phyloP scores from a whole-genome alignment of 1,140 invertebrate genomes.

The Bombus cullumanus region DNA sequence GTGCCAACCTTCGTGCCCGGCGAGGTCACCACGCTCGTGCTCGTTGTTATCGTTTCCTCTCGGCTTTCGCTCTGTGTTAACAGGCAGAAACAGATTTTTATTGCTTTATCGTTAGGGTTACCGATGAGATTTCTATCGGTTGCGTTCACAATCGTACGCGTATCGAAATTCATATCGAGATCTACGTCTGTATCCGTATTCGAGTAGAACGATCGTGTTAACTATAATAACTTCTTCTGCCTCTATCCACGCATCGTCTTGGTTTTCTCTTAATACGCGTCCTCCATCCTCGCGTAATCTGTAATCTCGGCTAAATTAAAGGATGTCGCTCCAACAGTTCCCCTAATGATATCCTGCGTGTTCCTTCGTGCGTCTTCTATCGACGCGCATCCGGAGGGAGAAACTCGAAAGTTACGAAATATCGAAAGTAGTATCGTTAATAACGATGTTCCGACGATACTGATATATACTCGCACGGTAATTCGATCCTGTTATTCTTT shows the following conservation, averaged over 20 bases:
- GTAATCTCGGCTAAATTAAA: neutral
- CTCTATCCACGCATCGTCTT: neutral
- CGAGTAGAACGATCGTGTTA: neutral
- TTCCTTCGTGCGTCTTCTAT: neutral
- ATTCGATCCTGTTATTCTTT: neutral
- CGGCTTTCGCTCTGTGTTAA: constrained; percentile 76
- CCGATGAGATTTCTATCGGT: neutral
- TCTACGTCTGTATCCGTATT: neutral
- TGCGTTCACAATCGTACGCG: neutral
- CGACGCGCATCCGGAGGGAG: constrained; percentile 22
- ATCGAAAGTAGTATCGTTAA: constrained; percentile 13
- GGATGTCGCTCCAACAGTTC: constrained; percentile 8
- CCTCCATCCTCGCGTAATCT: neutral
- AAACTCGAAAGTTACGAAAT: constrained; percentile 33
- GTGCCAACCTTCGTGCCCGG: constrained; percentile 63
- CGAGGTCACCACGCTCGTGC: constrained; percentile 64
- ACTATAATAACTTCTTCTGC: neutral
- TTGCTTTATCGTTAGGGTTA: neutral
- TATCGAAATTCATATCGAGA: no score
- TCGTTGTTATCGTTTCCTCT: constrained; percentile 78
- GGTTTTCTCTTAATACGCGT: neutral
- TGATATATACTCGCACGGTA: neutral
- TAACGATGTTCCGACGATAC: neutral
- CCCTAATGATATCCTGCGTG: constrained; percentile 9
- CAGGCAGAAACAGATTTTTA: neutral